phyloP scores from a whole-genome alignment of 2,113 vertebrate genomes.

The Lophius piscatorius region DNA sequence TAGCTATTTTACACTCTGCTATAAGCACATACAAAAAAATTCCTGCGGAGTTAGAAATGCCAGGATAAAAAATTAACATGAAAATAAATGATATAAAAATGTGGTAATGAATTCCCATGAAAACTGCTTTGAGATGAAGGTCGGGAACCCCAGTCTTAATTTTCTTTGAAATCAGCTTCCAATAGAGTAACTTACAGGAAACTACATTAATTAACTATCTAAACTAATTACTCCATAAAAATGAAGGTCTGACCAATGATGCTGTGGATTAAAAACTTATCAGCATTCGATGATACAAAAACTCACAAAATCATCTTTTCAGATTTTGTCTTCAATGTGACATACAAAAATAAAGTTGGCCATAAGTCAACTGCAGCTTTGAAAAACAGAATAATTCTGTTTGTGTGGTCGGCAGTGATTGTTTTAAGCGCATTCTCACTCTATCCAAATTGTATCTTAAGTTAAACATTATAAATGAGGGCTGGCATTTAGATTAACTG shows the following conservation, averaged over 20 bases:
- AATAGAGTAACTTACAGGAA: constrained; percentile 1
- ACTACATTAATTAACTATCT: background rate
- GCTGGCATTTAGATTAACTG: too few species aligned
- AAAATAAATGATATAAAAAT: background rate
- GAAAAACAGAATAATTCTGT: too few species aligned
- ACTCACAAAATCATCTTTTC: constrained; percentile 76
- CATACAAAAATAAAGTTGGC: constrained; percentile 64
- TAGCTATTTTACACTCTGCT: background rate
- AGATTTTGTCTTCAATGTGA: constrained; percentile 74
- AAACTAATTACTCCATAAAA: too few species aligned
- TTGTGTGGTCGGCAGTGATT: too few species aligned
- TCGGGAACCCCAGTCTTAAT: too few species aligned
- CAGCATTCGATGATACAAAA: constrained; percentile 45
- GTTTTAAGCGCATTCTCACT: too few species aligned
- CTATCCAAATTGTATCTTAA: too few species aligned
- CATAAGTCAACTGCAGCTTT: constrained; percentile 37
- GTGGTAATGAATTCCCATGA: constrained; percentile 36
- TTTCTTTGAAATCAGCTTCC: background rate
- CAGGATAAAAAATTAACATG: background rate
- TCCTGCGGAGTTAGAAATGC: constrained; percentile 6
- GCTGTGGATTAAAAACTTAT: constrained; percentile 19
- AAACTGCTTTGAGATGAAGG: constrained; percentile 22
- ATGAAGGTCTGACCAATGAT: constrained; percentile 17
- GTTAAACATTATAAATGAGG: too few species aligned
- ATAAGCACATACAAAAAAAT: constrained; percentile 60